These are phyloP conservation scores for Rhopalosiphum nymphaeae DNA, from an alignment of 2,888 invertebrate genomes.

Conservation along the genomic window DNA sequence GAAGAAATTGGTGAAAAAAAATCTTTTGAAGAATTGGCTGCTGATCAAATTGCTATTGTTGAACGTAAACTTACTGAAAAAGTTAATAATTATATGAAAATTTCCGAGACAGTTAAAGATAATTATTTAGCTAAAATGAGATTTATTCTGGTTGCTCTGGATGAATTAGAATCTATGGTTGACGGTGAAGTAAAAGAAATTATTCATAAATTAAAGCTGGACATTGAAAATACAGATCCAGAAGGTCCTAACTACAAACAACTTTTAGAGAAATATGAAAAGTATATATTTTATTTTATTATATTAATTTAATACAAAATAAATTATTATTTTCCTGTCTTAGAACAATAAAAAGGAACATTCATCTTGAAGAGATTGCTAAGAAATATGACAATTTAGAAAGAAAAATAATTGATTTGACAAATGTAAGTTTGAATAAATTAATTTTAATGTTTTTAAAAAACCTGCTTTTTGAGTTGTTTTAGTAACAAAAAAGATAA, in stretches of 20 bases:
- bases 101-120: constrained; percentile 44
- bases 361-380: constrained; percentile 48
- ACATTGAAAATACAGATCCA: constrained; percentile 32
- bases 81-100: constrained; percentile 57
- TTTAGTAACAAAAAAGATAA: not conserved
- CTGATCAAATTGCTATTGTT: constrained; percentile 59
- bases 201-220: constrained; percentile 56
- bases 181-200: constrained; percentile 55
- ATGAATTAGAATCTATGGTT: constrained; percentile 57
- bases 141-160: constrained; percentile 40
- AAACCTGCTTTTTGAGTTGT: no score
- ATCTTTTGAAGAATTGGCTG: constrained; percentile 54
- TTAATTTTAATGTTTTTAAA: not conserved
- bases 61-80: constrained; percentile 50
- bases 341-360: constrained; percentile 41
- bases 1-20: constrained; percentile 58
- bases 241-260: constrained; percentile 41
- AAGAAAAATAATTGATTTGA: constrained; percentile 60
- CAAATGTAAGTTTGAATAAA: constrained; percentile 45
- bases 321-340: not conserved
- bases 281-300: constrained; percentile 30
- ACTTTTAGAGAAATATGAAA: constrained; percentile 56
- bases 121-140: constrained; percentile 51
- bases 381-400: constrained; percentile 54
- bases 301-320: not conserved